These are phyloP conservation scores for Tachina lurida DNA, from an alignment of 2,888 invertebrate genomes.

Conservation along the genomic window DNA sequence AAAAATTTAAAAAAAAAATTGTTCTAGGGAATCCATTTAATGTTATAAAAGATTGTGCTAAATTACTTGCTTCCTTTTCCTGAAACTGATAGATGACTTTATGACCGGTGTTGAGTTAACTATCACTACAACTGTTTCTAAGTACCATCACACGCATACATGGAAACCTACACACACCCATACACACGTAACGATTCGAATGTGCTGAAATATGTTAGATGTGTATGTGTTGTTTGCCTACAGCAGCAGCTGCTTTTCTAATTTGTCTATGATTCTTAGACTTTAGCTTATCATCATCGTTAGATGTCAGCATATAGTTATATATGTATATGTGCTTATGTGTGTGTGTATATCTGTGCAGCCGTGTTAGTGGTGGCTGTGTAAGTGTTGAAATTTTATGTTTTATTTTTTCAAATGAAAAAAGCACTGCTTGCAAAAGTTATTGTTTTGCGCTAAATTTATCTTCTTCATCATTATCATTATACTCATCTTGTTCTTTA, in stretches of 20 bases:
- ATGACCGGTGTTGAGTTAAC: conserved; percentile 74
- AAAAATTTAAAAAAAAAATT: conserved; percentile 33
- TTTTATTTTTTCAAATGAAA: conserved; percentile 40
- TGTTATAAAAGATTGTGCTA: conserved; percentile 77
- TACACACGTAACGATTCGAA: background rate
- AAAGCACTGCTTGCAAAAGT: conserved; percentile 39
- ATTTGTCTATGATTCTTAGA: conserved; percentile 41
- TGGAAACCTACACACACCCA: background rate
- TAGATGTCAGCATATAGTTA: conserved; percentile 4
- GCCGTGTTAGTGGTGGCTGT: conserved; percentile 43
- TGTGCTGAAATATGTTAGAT: conserved; percentile 4
- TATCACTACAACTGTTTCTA: conserved; percentile 26
- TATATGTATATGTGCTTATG: background rate
- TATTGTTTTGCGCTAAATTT: conserved; percentile 64
- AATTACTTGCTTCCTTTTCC: conserved; percentile 82
- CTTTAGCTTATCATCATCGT: conserved; percentile 32
- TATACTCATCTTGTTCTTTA: conserved; percentile 19
- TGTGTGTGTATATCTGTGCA: conserved; percentile 40
- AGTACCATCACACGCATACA: conserved; percentile 29
- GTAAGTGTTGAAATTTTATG: conserved; percentile 44
- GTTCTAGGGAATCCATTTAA: conserved; percentile 25
- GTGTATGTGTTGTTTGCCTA: conserved; percentile 19
- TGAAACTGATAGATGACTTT: conserved; percentile 80
- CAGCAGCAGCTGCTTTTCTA: conserved; percentile 43
- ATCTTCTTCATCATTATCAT: conserved; percentile 52